Base-by-base conservation (phyloP, 2,888 invertebrate species). In the Villa cingulata region DNA sequence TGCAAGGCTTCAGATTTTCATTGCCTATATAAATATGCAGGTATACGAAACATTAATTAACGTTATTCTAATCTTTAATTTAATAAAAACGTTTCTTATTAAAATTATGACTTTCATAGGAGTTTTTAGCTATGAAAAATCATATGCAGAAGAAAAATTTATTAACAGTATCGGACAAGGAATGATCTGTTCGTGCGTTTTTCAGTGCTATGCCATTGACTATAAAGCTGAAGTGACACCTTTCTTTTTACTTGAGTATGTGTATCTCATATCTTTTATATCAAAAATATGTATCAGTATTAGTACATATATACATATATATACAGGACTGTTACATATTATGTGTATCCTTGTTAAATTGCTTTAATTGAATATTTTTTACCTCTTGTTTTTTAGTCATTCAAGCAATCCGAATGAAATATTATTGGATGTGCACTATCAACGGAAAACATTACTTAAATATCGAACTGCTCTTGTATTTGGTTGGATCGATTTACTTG, bases 401-500 rank as follows among this genome's bases (percentile, higher is more conserved):
- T 37, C 41, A 29, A 37, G 23, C 7, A 29, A 10, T 17, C n/a
- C 27, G 6, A 37, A 42, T 27, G 37, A 12, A 27, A 46, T 41
- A 18, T 27, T 37, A 48, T 53, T 72, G 49, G 71, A 72, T 58
- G 60, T 70, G 17, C 67, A 70, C 55, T 73, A 63, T 56, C 65
- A 65, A 38, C 64, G 63, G 41, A 62, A 65, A 42, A 66, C 69
- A 37, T 60, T 71, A 49, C 65, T 71, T 56, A 65, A 69, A 3
- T 73, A 71, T 57, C 63, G 71, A 50, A 72, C 70, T 9, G 68
- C 70, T 53, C 60, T 72, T 48, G 65, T 70, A 17, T 68, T 70
- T 48, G 69, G 69, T 43, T 69, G 70, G 66, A 62, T 73, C 37
- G 72, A 72, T 56, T 60, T 72, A 36, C 60, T 72, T 57, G 72